A percentile compares a stretch with the other conserved stretches of the same genome.
phyloP scores from a whole-genome alignment of 2,888 invertebrate genomes.

The Cartodere bifasciata region DNA sequence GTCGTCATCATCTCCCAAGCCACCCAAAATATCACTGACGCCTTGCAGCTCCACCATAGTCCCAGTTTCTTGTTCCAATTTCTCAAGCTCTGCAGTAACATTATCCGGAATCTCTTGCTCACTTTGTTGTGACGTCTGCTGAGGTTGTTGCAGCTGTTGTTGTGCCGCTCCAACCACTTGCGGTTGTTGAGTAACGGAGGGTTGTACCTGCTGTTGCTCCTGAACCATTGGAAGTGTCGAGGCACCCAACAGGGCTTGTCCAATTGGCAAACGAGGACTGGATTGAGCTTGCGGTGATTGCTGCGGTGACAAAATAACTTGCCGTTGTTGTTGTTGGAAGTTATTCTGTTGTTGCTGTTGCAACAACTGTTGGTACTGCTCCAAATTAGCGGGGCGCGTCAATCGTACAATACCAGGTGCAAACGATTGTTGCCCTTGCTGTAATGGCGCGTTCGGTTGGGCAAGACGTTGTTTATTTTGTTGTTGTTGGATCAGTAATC shows the following conservation, averaged over 20 bases:
- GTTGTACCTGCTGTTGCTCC: conserved; percentile 17
- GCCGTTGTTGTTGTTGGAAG: too few species aligned
- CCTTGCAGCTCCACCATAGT: conserved; percentile 46
- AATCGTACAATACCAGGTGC: conserved; percentile 17
- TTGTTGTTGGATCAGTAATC: conserved; percentile 40
- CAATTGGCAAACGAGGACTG: conserved; percentile 15
- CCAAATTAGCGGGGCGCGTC: conserved; percentile 8
- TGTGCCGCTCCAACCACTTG: conserved; percentile 6
- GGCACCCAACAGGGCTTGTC: too few species aligned
- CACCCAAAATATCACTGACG: conserved; percentile 69
- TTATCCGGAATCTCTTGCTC: conserved; percentile 52
- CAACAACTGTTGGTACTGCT: conserved; percentile 5
- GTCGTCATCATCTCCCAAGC: conserved; percentile 75
- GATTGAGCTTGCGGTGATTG: too few species aligned
- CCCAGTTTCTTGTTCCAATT: conserved; percentile 54
- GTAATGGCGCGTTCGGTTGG: conserved; percentile 22
- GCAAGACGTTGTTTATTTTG: conserved; percentile 14
- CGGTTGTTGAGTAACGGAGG: conserved; percentile 12
- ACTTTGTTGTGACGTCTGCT: conserved; percentile 23
- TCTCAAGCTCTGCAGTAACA: conserved; percentile 55
- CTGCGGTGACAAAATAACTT: too few species aligned
- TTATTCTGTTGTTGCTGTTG: not conserved
- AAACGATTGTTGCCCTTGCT: conserved; percentile 24
- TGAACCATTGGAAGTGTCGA: too few species aligned
- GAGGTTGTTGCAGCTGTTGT: conserved; percentile 4